A percentile compares a stretch with the other conserved stretches of the same genome.
These are phyloP conservation scores for Mola mola DNA, from an alignment of 2,113 vertebrate species.

Conservation along the genomic window DNA sequence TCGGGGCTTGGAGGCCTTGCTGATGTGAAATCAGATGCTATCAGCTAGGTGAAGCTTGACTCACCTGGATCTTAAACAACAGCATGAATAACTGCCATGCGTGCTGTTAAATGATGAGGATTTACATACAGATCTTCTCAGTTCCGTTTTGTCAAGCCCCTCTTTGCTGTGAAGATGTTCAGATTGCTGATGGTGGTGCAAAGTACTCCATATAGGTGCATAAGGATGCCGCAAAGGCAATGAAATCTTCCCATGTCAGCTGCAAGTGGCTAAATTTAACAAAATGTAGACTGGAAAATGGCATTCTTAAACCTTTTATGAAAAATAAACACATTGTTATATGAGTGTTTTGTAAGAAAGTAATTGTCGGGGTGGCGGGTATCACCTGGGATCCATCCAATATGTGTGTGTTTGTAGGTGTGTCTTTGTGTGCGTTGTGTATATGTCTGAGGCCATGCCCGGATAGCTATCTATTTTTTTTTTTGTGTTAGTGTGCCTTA, in stretches of 20 bases:
- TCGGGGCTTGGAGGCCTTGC: slow-evolving; percentile 66
- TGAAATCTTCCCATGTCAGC: neutral
- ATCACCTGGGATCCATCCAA: slow-evolving; percentile 30
- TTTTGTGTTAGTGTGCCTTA: slow-evolving; percentile 41
- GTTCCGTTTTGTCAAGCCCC: slow-evolving; percentile 27
- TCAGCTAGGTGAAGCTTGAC: slow-evolving; percentile 77
- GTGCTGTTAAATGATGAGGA: slow-evolving; percentile 54
- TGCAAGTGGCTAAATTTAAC: neutral
- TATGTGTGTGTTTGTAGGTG: slow-evolving; percentile 16
- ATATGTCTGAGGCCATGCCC: slow-evolving; percentile 77
- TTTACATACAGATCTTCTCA: slow-evolving; percentile 59
- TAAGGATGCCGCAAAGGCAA: neutral
- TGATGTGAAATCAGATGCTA: slow-evolving; percentile 73
- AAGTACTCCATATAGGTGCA: neutral
- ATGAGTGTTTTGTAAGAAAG: slow-evolving; percentile 19
- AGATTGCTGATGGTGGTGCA: slow-evolving; percentile 19
- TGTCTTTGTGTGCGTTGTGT: slow-evolving; percentile 25
- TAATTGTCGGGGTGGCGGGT: slow-evolving; percentile 49
- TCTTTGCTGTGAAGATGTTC: slow-evolving; percentile 28
- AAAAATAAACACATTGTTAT: neutral
- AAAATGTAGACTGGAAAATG: neutral
- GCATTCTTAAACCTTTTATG: neutral
- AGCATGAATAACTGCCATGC: slow-evolving; percentile 62
- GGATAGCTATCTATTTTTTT: slow-evolving; percentile 81
- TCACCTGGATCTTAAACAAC: slow-evolving; percentile 63